Conservation (phyloP, 2,113 vertebrate species). For the Otis tarda region DNA sequence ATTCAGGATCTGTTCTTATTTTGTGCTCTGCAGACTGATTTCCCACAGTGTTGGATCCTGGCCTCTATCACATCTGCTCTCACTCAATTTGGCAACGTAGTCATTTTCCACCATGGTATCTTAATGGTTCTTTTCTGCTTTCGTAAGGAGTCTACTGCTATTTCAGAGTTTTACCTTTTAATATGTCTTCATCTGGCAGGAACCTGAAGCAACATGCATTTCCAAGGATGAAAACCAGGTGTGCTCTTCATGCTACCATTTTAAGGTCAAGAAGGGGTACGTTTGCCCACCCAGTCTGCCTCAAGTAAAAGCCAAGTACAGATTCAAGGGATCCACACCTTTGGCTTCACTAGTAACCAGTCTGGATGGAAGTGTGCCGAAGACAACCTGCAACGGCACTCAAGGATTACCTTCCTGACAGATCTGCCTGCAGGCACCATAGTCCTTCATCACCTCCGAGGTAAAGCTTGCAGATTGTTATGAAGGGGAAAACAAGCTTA, state of each 20-base stretch:
- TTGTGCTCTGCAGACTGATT: background rate
- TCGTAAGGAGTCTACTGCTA: background rate
- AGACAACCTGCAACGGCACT: background rate
- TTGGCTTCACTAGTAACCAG: background rate
- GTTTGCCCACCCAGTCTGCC: background rate
- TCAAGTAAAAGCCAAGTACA: background rate
- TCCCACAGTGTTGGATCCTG: background rate
- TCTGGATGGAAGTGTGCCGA: background rate
- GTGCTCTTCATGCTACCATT: fast-evolving
- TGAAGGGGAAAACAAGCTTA: background rate
- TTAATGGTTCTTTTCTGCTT: background rate
- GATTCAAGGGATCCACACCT: background rate
- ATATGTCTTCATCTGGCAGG: background rate
- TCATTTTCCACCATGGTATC: background rate
- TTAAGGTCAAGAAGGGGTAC: background rate
- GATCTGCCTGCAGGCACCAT: background rate
- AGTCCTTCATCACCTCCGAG: background rate
- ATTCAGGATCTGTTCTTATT: background rate
- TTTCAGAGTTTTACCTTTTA: background rate
- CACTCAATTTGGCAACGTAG: background rate
- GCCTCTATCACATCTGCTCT: slow-evolving; percentile 1
- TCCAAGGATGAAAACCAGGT: background rate
- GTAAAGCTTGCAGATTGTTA: background rate
- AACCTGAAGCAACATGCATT: background rate
- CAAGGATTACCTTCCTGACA: background rate